Evolutionary conservation across 2,113 vertebrate species (phyloP).

Genomic region (Clinocottus analis): DNA sequence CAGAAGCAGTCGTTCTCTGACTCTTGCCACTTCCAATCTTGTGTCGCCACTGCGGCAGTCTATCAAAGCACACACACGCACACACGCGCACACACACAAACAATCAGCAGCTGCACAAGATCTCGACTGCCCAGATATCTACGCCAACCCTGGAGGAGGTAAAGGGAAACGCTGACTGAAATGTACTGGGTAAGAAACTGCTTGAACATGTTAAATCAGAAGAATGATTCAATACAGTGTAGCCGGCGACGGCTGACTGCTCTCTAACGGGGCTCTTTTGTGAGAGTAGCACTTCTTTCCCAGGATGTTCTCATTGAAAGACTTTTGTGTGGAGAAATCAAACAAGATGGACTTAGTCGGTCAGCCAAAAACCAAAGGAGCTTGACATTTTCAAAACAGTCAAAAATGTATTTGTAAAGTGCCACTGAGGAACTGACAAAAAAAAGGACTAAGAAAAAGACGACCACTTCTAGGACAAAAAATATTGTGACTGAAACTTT

Average conservation of each 20-base stretch:
- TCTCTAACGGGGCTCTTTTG: conserved; percentile 63
- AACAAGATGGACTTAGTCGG: conserved; percentile 74
- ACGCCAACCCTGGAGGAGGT: conserved; percentile 48
- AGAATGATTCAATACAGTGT: conserved; percentile 42
- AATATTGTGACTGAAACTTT: conserved; percentile 71
- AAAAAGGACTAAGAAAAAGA: conserved; percentile 62
- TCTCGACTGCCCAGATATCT: conserved; percentile 61
- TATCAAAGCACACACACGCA: conserved; percentile 75
- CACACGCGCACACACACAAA: conserved; percentile 57
- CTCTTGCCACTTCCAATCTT: conserved; percentile 64
- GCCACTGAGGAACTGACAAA: conserved; percentile 80
- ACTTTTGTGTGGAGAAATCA: conserved; percentile 64
- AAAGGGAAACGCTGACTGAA: conserved; percentile 66
- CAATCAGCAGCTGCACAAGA: conserved; percentile 75
- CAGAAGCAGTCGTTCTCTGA: conserved; percentile 53
- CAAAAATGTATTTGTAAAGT: conserved; percentile 82
- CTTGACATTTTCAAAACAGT: conserved; percentile 83
- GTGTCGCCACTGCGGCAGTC: conserved; percentile 60
- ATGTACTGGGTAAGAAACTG: conserved; percentile 59
- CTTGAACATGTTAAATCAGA: conserved; percentile 42
- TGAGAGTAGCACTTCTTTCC: conserved; percentile 71
- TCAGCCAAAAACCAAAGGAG: conserved; percentile 93
- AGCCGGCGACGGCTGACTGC: conserved; percentile 63
- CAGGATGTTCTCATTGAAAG: conserved; percentile 69
- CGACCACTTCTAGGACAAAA: conserved; percentile 54